These are phyloP conservation scores for Neocrepidodera transversa DNA, from an alignment of 2,888 invertebrate genomes.

Conservation along the genomic window DNA sequence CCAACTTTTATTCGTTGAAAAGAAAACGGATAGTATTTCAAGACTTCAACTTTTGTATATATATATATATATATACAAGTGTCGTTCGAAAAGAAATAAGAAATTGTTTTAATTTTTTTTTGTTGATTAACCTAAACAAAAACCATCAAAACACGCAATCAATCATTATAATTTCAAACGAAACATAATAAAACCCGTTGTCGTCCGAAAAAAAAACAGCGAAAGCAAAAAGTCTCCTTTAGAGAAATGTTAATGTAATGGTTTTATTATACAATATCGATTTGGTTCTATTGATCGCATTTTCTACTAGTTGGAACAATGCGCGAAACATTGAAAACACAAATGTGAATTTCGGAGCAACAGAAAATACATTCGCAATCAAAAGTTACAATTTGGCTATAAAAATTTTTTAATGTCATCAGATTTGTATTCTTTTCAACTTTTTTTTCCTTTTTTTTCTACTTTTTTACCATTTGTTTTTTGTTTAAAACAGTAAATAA, in stretches of 20 bases:
- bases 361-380: constrained; percentile 8
- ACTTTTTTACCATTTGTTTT: too few relatives aligned
- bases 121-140: constrained; percentile 26
- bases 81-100: constrained; percentile 55
- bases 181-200: constrained; percentile 9
- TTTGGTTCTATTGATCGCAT: constrained; percentile 39
- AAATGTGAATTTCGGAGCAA: constrained; percentile 22
- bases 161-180: constrained; percentile 2
- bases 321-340: constrained; percentile 21
- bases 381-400: too few relatives aligned
- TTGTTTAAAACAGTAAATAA: too few relatives aligned
- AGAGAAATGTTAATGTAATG: constrained; percentile 40
- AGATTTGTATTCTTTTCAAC: too few relatives aligned
- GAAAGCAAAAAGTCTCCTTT: constrained; percentile 32
- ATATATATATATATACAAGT: constrained; percentile 58
- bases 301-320: constrained; percentile 29
- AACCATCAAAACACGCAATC: constrained; percentile 17
- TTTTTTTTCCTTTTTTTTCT: too few relatives aligned
- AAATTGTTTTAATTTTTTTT: constrained; percentile 52
- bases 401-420: too few relatives aligned
- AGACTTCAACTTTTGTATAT: too few relatives aligned
- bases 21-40: constrained; percentile 61
- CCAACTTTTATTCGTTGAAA: constrained; percentile 60
- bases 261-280: constrained; percentile 43
- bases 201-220: constrained; percentile 22